Percentiles rank a stretch among this genome's conserved stretches.
These are phyloP conservation scores for Campoplex capitator DNA, from an alignment of 2,888 invertebrate genomes.

Conservation along the genomic window DNA sequence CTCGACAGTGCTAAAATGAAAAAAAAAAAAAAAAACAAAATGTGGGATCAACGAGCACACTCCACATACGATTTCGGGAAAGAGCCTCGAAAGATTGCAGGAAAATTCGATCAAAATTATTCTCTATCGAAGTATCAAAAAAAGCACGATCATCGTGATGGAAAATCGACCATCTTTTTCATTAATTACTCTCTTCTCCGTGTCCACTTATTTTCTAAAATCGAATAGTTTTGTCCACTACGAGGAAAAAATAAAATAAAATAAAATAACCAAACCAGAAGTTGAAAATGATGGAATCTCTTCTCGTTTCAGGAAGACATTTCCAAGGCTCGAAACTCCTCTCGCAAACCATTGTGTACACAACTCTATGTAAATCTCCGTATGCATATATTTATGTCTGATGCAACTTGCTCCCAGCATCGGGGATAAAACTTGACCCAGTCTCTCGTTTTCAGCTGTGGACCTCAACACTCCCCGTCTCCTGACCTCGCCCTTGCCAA, in stretches of 20 bases:
- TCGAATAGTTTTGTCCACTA: not conserved
- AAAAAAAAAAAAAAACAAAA: too few species aligned
- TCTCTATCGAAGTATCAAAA: not conserved
- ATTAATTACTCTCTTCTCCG: not conserved
- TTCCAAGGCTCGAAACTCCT: conserved; percentile 10
- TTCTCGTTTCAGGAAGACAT: not conserved
- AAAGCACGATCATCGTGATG: not conserved
- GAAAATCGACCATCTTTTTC: not conserved
- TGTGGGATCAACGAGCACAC: not conserved
- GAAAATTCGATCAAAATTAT: not conserved
- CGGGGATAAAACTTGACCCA: conserved; percentile 79
- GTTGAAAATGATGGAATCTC: not conserved
- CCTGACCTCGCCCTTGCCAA: conserved; percentile 83
- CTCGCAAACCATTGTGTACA: not conserved
- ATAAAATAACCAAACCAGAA: not conserved
- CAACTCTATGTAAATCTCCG: conserved; percentile 11
- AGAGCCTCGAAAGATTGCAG: not conserved
- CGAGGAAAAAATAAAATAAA: too few species aligned
- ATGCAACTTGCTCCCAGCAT: conserved; percentile 73
- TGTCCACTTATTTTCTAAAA: not conserved
- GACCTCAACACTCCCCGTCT: conserved; percentile 68
- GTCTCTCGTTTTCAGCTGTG: conserved; percentile 79
- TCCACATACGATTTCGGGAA: not conserved
- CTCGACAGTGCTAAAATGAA: conserved; percentile 34
- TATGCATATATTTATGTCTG: conserved; percentile 65